Evolutionary conservation across 2,888 invertebrate species (phyloP).

Genomic region (Eupithecia subumbrata): DNA sequence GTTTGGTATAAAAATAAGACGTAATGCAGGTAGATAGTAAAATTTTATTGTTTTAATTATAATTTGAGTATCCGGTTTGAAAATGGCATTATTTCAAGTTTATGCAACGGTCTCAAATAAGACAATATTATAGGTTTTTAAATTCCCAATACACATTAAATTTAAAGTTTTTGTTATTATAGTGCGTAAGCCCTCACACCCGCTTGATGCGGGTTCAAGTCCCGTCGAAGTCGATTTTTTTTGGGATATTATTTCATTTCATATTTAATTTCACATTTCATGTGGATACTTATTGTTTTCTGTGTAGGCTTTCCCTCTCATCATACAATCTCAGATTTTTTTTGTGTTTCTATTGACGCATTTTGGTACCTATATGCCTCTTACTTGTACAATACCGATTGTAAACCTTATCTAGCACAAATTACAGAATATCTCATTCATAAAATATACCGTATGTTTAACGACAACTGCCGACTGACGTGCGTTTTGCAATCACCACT

Average conservation of each 20-base stretch:
- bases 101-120: constrained; percentile 13
- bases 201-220: too few relatives aligned
- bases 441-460: constrained; percentile 16
- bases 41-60: constrained; percentile 29
- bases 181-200: too few relatives aligned
- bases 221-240: too few relatives aligned
- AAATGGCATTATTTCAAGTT: constrained; percentile 19
- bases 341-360: neutral
- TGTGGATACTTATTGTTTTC: too few relatives aligned
- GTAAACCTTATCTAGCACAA: constrained; percentile 12
- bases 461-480: constrained; percentile 20
- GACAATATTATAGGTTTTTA: neutral
- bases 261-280: too few relatives aligned
- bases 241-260: too few relatives aligned
- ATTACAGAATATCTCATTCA: constrained; percentile 11
- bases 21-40: constrained; percentile 15
- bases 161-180: too few relatives aligned
- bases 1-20: constrained; percentile 19
- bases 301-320: too few relatives aligned
- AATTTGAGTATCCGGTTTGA: constrained; percentile 33
- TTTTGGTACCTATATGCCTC: neutral
- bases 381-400: constrained; percentile 15
- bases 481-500: constrained; percentile 23
- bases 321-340: neutral
- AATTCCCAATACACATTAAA: too few relatives aligned